A percentile compares a stretch with the other conserved stretches of the same genome.
These are phyloP conservation scores for Helicoverpa armigera DNA, from an alignment of 1,140 invertebrate species.

Conservation along the genomic window DNA sequence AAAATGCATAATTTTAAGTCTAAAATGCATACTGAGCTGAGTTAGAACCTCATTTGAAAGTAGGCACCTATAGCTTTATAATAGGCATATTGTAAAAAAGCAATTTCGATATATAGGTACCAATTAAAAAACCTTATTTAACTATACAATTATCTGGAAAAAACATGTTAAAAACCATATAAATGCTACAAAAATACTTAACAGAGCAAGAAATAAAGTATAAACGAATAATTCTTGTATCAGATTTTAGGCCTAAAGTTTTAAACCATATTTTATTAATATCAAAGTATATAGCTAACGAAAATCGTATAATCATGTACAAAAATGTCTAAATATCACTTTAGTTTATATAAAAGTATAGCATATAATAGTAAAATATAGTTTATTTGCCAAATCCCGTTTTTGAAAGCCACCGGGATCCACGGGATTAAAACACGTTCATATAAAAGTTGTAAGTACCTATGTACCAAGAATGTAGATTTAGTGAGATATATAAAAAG, in stretches of 20 bases:
- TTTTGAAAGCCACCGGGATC: not conserved
- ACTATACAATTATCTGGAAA: no score
- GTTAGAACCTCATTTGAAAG: no score
- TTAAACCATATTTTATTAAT: not conserved
- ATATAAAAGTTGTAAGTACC: no score
- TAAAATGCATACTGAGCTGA: no score
- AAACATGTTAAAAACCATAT: not conserved
- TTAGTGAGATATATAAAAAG: no score
- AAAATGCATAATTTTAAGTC: no score
- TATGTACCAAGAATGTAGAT: no score
- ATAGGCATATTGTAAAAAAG: no score
- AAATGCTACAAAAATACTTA: not conserved
- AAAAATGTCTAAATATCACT: not conserved
- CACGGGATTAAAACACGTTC: not conserved
- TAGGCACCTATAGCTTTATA: no score
- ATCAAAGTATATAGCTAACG: not conserved
- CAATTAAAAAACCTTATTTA: no score
- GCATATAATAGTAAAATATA: not conserved
- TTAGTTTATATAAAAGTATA: not conserved
- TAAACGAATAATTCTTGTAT: not conserved
- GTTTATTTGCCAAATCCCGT: not conserved
- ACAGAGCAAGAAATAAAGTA: not conserved
- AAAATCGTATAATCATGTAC: not conserved
- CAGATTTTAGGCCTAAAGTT: conserved; percentile 13
- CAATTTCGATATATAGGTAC: no score